Evolutionary conservation across 2,113 vertebrate species (phyloP).

Genomic region (Rafetus swinhoei): DNA sequence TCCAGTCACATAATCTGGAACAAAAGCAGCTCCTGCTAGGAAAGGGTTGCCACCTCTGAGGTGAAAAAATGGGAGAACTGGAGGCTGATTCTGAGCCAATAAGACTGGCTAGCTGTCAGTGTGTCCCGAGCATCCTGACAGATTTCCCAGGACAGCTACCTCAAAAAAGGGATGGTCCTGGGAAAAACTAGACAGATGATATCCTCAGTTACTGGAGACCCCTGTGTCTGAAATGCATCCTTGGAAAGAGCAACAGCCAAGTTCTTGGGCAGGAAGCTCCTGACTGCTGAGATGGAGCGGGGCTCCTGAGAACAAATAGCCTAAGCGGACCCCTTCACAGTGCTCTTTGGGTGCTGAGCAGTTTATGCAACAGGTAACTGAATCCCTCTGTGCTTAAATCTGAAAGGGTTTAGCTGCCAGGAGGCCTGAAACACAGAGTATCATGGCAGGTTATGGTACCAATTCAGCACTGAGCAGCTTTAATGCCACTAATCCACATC

Average conservation of each 20-base stretch:
- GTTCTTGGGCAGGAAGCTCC: background rate
- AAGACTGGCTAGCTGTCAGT: background rate
- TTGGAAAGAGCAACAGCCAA: background rate
- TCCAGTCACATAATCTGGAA: conserved; percentile 48
- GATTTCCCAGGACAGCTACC: background rate
- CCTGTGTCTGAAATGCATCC: background rate
- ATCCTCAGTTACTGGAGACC: background rate
- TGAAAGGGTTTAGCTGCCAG: background rate
- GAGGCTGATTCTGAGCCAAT: background rate
- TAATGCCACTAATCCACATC: background rate
- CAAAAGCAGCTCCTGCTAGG: background rate
- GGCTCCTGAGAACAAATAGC: background rate
- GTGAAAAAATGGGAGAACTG: background rate
- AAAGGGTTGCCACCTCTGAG: background rate
- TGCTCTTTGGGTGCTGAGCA: background rate
- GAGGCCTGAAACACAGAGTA: background rate
- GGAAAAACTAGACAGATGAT: background rate
- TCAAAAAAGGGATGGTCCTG: background rate
- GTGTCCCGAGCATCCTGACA: background rate
- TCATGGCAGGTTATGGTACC: background rate
- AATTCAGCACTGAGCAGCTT: background rate
- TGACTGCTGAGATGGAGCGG: background rate
- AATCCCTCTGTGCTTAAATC: background rate
- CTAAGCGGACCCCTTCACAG: background rate
- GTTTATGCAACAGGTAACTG: conserved; percentile 22